Conservation (phyloP, 1,140 invertebrate species). For the Holotrichia oblita region DNA sequence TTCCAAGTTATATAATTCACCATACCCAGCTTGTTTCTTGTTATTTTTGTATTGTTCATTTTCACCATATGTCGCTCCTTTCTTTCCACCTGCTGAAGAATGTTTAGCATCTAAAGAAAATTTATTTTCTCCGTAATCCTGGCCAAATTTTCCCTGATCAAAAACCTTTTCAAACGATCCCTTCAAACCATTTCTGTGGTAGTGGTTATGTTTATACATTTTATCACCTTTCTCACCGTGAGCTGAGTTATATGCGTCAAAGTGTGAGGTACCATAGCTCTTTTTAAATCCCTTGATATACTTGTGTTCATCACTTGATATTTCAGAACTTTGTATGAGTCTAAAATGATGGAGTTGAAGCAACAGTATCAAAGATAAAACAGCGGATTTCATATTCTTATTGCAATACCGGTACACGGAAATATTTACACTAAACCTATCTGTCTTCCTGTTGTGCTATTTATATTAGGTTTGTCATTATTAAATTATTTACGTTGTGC, state of each 20-base stretch:
- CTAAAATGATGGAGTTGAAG: not conserved
- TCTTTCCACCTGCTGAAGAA: not conserved
- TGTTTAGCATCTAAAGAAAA: not conserved
- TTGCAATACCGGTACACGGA: not conserved
- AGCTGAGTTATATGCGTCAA: slow-evolving; percentile 19
- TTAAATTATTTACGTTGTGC: not conserved
- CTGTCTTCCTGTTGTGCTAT: slow-evolving; percentile 5
- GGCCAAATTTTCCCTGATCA: not conserved
- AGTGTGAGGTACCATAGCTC: not conserved
- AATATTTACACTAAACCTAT: not conserved
- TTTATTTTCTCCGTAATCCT: slow-evolving; percentile 25
- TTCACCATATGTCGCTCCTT: not conserved
- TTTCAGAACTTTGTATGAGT: not conserved
- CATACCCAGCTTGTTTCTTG: slow-evolving; percentile 36
- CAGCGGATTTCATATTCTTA: not conserved
- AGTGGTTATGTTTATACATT: slow-evolving; percentile 14
- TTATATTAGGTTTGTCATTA: not conserved
- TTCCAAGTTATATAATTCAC: slow-evolving; percentile 39
- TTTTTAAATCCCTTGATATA: not conserved
- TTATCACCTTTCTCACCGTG: slow-evolving; percentile 4
- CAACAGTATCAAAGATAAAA: not conserved
- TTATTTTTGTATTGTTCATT: not conserved
- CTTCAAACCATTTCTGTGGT: slow-evolving; percentile 17
- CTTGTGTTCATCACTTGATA: not conserved
- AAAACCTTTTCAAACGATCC: slow-evolving; percentile 3